Percentiles rank a stretch among this genome's conserved stretches.
Conservation (phyloP, 1,140 invertebrate species). For the Drosophila baimaii region DNA sequence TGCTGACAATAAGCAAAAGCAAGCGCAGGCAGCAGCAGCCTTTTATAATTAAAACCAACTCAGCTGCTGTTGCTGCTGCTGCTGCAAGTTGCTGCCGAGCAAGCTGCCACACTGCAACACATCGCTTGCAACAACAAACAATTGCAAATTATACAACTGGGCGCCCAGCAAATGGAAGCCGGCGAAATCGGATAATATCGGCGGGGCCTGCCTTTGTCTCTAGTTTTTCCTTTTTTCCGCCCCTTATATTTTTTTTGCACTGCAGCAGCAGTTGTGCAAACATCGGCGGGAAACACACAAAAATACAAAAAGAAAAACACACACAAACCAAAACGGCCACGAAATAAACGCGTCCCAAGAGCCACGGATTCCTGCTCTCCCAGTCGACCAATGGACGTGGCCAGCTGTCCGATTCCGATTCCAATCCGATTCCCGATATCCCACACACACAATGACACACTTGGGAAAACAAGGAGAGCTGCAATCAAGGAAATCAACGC, state of each 20-base stretch:
- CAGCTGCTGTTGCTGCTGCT: slow-evolving; percentile 35
- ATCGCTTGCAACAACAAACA: slow-evolving; percentile 71
- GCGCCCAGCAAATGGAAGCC: slow-evolving; percentile 60
- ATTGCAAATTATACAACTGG: slow-evolving; percentile 80
- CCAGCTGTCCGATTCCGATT: slow-evolving; percentile 58
- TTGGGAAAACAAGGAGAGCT: slow-evolving; percentile 16
- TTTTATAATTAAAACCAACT: slow-evolving; percentile 70
- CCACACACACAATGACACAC: slow-evolving; percentile 13
- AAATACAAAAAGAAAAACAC: slow-evolving; percentile 42
- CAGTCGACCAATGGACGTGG: slow-evolving; percentile 53
- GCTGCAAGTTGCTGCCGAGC: slow-evolving; percentile 43
- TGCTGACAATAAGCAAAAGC: slow-evolving; percentile 62
- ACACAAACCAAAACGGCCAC: slow-evolving; percentile 25
- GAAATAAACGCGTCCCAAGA: slow-evolving; percentile 54
- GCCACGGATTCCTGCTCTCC: slow-evolving; percentile 64
- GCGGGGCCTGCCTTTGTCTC: not conserved
- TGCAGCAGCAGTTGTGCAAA: slow-evolving; percentile 76
- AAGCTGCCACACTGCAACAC: slow-evolving; percentile 27
- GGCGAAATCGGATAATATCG: slow-evolving; percentile 12
- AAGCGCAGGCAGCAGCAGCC: slow-evolving; percentile 45
- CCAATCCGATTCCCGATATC: slow-evolving; percentile 17
- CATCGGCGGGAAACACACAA: slow-evolving; percentile 52
- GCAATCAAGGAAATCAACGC: slow-evolving; percentile 24
- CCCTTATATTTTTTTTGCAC: slow-evolving; percentile 34
- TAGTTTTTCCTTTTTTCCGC: slow-evolving; percentile 2